A percentile compares a stretch with the other conserved stretches of the same genome.
Conservation (phyloP, 2,888 invertebrate species). For the Eilema griseolum region DNA sequence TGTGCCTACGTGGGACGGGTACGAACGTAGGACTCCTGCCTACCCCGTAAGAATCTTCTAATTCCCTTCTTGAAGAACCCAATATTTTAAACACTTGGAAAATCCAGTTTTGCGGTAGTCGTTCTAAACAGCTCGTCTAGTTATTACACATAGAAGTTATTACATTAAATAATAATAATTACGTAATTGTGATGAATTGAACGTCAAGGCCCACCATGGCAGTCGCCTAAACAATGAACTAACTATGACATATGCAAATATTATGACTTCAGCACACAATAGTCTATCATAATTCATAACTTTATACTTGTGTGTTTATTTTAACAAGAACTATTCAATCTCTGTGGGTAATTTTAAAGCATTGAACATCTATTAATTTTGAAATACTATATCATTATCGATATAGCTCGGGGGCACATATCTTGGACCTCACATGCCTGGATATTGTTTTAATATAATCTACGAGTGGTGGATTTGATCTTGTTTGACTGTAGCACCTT, state of each 20-base stretch:
- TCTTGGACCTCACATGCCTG: no score
- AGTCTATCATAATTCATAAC: constrained; percentile 10
- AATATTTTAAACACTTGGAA: no score
- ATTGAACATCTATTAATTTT: neutral
- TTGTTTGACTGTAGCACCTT: no score
- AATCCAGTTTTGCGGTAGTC: no score
- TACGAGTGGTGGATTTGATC: no score
- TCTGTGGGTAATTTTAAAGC: constrained; percentile 4
- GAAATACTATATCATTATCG: neutral
- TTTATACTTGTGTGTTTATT: neutral
- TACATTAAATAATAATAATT: constrained; percentile 4
- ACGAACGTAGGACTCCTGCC: no score
- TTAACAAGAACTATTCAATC: constrained; percentile 6
- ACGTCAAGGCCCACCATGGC: constrained; percentile 15
- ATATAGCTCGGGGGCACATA: no score
- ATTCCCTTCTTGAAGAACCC: no score
- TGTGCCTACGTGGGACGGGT: no score
- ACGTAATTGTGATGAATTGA: constrained; percentile 39
- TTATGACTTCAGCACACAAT: constrained; percentile 32
- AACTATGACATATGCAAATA: constrained; percentile 17
- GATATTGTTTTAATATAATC: no score
- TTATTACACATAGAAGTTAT: neutral
- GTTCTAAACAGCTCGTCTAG: neutral
- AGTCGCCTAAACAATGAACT: constrained; percentile 9
- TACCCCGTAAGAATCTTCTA: no score